A percentile compares a stretch with the other conserved stretches of the same genome.
Conservation (phyloP, 1,140 invertebrate genomes). For the Antheraea mylitta region DNA sequence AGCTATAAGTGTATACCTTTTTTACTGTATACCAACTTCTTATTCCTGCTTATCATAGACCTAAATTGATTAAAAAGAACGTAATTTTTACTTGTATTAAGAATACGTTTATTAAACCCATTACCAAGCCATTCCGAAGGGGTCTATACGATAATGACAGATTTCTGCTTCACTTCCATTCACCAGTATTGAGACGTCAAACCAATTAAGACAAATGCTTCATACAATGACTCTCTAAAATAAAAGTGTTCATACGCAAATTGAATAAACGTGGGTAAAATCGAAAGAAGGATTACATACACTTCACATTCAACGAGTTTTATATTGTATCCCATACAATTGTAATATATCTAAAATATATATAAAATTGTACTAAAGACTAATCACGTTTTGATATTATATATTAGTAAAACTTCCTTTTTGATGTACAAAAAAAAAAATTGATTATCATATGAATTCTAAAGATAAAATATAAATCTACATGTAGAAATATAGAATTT, state of each 20-base stretch:
- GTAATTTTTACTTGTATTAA: background rate
- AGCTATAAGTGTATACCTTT: too few relatives aligned
- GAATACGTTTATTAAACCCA: background rate
- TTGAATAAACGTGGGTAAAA: slow-evolving; percentile 42
- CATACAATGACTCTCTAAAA: slow-evolving; percentile 64
- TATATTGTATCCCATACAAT: too few relatives aligned
- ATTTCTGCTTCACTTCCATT: slow-evolving; percentile 47
- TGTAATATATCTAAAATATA: too few relatives aligned
- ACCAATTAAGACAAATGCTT: slow-evolving; percentile 71
- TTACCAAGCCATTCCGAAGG: background rate
- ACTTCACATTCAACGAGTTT: background rate
- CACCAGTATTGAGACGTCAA: slow-evolving; percentile 68
- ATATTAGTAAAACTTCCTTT: too few relatives aligned
- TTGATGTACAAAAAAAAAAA: too few relatives aligned
- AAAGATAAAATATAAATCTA: too few relatives aligned
- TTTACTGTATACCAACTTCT: too few relatives aligned
- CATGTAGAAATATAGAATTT: too few relatives aligned
- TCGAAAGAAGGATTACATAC: background rate
- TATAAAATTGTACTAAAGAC: too few relatives aligned
- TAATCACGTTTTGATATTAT: too few relatives aligned
- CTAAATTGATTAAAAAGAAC: background rate
- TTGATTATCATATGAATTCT: too few relatives aligned
- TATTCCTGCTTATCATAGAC: too few relatives aligned
- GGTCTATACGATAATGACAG: slow-evolving; percentile 29
- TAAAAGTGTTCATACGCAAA: slow-evolving; percentile 57